Evolutionary conservation across 2,888 invertebrate species (phyloP).

Genomic region (Conchocele bisecta): DNA sequence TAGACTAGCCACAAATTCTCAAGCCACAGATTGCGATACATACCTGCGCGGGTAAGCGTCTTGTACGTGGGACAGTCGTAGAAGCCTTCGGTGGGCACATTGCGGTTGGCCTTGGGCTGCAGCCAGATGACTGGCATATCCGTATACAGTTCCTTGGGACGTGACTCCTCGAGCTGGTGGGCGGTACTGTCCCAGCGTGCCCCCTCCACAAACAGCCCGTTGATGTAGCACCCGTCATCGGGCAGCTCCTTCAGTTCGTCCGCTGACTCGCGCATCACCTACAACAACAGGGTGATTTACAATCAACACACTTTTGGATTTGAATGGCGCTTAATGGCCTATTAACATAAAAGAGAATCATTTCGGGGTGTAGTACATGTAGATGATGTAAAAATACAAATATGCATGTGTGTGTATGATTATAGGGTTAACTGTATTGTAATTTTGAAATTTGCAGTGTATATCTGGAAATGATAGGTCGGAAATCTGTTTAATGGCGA

Average conservation of each 20-base stretch:
- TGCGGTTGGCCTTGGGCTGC: constrained; percentile 87
- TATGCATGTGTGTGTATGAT: too few relatives aligned
- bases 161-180: constrained; percentile 77
- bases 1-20: too few relatives aligned
- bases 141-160: constrained; percentile 84
- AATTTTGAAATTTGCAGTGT: too few relatives aligned
- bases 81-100: constrained; percentile 82
- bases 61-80: constrained; percentile 88
- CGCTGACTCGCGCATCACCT: constrained; percentile 75
- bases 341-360: too few relatives aligned
- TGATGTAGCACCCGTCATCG: constrained; percentile 82
- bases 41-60: constrained; percentile 86
- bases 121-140: constrained; percentile 89
- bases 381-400: too few relatives aligned
- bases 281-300: too few relatives aligned
- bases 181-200: constrained; percentile 79
- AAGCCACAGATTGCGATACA: constrained; percentile 30
- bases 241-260: constrained; percentile 78
- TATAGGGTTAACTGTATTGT: too few relatives aligned
- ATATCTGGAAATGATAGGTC: too few relatives aligned
- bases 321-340: too few relatives aligned
- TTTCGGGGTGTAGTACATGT: too few relatives aligned
- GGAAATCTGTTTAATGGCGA: too few relatives aligned
- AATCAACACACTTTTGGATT: too few relatives aligned
- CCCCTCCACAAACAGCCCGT: constrained; percentile 82